A percentile compares a stretch with the other conserved stretches of the same genome.
Evolutionary conservation across 2,888 invertebrate species (phyloP).

Genomic region (Unio pictorum): DNA sequence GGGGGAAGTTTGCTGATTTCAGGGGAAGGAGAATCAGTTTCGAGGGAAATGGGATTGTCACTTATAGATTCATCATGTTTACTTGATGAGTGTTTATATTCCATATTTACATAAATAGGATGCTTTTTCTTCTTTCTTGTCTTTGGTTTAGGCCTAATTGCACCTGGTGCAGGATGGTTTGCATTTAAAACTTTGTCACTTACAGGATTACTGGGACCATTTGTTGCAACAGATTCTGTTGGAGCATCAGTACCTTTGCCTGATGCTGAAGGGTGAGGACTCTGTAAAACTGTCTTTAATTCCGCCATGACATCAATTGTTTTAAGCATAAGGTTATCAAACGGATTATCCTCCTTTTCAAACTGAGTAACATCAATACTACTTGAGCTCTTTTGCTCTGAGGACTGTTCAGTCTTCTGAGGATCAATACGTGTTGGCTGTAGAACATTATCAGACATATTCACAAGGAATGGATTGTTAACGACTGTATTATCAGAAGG

Average conservation of each 20-base stretch:
- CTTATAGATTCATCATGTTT: background rate
- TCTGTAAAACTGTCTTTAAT: slow-evolving; percentile 47
- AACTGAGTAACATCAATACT: slow-evolving; percentile 56
- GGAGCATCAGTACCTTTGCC: background rate
- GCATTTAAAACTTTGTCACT: slow-evolving; percentile 3
- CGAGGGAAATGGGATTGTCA: background rate
- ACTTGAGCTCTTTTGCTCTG: slow-evolving; percentile 10
- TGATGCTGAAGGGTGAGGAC: slow-evolving; percentile 9
- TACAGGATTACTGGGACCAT: background rate
- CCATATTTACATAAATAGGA: slow-evolving; percentile 27
- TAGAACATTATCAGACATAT: slow-evolving; percentile 45
- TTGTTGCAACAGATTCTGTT: background rate
- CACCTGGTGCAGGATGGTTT: background rate
- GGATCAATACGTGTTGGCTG: slow-evolving; percentile 43
- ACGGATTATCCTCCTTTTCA: slow-evolving; percentile 62
- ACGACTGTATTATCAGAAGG: slow-evolving; percentile 21
- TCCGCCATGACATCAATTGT: slow-evolving; percentile 62
- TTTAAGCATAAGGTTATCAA: slow-evolving; percentile 59
- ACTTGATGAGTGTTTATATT: slow-evolving; percentile 8
- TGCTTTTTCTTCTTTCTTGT: slow-evolving; percentile 8
- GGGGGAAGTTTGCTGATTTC: slow-evolving; percentile 35
- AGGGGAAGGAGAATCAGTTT: slow-evolving; percentile 1
- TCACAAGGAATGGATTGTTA: slow-evolving; percentile 35
- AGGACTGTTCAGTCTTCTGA: slow-evolving; percentile 1
- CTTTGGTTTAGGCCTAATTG: slow-evolving; percentile 3